Evolutionary conservation across 2,113 vertebrate genomes (phyloP), one percentile per base, ranked within the genome.

Genomic region (Dendropsophus ebraccatus): DNA sequence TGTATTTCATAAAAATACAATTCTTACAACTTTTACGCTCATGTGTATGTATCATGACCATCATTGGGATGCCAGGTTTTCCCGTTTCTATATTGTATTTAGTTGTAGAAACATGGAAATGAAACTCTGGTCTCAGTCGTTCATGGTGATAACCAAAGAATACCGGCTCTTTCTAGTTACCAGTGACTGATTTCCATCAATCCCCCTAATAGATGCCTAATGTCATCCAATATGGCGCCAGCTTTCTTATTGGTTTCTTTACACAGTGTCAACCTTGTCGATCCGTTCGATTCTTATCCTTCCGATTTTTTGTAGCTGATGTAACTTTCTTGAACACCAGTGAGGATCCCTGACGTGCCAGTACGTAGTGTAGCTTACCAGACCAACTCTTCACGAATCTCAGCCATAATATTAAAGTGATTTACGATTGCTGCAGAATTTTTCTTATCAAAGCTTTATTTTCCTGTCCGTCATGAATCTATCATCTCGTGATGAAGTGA

Each of bases 401-500:
- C 78, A 65, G 78, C 78, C 78, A 81, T 81, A 81, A 28, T 28
- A 65, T 65, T 28, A 47, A 81, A 62, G n/a, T 65, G 14, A 65
- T 25, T 81, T 81, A 62, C 13, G 32, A 75, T 60, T 84, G 69
- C 69, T 84, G 82, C 82, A 60, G 69, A 52, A 60, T 76, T 62
- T 13, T 73, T 37, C n/a, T n/a, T 49, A 52, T 79, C 30, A 67
- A 49, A 52, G 47, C 45, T 85, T 83, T 82, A 69, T 69, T 83
- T 82, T 82, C 32, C 16, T 23, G 30, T 37, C 9, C 37, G 28
- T 73, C 30, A 58, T 19, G 2, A 73, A 49, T 30, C 23, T 45
- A 10, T 70, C 47, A 77, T 72, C n/a, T 65, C 62, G 14, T 14
- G 8, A 37, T 45, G 52, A 49, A 67, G 67, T 50, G 23, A 13